Base-by-base conservation (phyloP, 2,888 invertebrate species). In the Osmoderma eremita region DNA sequence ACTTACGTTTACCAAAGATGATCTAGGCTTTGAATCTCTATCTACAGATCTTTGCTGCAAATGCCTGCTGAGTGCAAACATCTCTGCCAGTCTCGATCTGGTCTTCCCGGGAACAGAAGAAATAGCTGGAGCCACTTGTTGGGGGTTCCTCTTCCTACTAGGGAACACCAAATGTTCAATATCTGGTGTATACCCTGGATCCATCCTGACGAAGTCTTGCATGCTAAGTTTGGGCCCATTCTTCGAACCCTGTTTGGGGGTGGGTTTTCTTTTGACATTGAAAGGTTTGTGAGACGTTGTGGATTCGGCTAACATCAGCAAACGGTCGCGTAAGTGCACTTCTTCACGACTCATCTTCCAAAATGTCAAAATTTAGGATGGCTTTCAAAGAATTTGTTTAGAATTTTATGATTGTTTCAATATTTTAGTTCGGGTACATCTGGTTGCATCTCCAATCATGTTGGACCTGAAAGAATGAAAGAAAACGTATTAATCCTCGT, bases 81-180 rank as follows among this genome's bases (percentile, higher is more conserved):
- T 86, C 75, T 86, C 86, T 51, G 85, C 86, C 63, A 86, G 79
- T 69, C 85, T 81, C 54, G 84, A 84, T 62, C 84, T 78, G 30
- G 82, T 78, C 71, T 79, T 79, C 64, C 65, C 54, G 45, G 69
- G 54, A 6, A 67, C 69, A 1, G 67, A 30, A 62, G 75, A 67
- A 22, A 63, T 80, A 74, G 75, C 72, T 56, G 84, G 82, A 70
- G 84, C 83, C 71, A 83, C 83, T 76, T 83, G 81, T 73, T 80
- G 81, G 20, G 78, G 78, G 70, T 76, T 77, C 45, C 76, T 82
- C 73, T 84, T 83, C 68, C 84, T 80, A 65, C 82, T 81, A 17
- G 85, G 86, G 71, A 86, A 86, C 65, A 86, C 86, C 71, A 86
- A 81, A 75, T 86, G 86, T 74, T 86, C 86, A 75, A 86, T 86